Evolutionary conservation across 2,113 vertebrate genomes (phyloP), one percentile per base, ranked within the genome.

Genomic region (Coptodon bakossiorum): DNA sequence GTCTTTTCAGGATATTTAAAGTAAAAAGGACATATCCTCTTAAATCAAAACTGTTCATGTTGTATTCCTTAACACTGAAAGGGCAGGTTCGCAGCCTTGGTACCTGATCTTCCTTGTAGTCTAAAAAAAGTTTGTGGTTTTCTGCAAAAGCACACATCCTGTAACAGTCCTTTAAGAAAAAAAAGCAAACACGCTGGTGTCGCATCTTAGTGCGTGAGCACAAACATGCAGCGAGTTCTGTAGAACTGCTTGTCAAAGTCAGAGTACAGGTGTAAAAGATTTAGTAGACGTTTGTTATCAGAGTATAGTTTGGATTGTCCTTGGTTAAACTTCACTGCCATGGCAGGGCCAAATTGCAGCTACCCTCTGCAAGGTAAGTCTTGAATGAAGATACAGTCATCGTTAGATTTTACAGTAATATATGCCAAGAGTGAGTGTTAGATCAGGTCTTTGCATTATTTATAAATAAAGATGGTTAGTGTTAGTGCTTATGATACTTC

Each of bases 71-170:
- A 24, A 52, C 19, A 50, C 19, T 85, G 24, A 54, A 17, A 36
- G 43, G 81, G 11, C 31, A 83, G 17, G 3, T 27, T 81, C 1
- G 14, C 5, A 59, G 12, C 11, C 17, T 48, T 9, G 7, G 11
- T 5, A 9, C 5, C 10, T 88, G 79, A 63, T 59, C 66, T 27
- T n/a, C 45, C 43, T 57, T 27, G n/a, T 27, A 45, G 29, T 79
- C 57, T 80, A 54, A 71, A 84, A 73, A 71, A 80, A 50, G 54
- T 17, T 82, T 95, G 96, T 95, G 96, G 96, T 92, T 96, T 96
- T 91, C 71, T 95, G 95, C 96, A 95, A 84, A 90, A 94, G 90
- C 91, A 87, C 86, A 94, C 94, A 94, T 96, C 95, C 95, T 95
- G 94, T 91, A 31, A 83, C 84, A 80, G 22, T 22, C 43, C 17